Base-by-base conservation (phyloP, 2,113 vertebrate species). In the Sapayoa aenigma region DNA sequence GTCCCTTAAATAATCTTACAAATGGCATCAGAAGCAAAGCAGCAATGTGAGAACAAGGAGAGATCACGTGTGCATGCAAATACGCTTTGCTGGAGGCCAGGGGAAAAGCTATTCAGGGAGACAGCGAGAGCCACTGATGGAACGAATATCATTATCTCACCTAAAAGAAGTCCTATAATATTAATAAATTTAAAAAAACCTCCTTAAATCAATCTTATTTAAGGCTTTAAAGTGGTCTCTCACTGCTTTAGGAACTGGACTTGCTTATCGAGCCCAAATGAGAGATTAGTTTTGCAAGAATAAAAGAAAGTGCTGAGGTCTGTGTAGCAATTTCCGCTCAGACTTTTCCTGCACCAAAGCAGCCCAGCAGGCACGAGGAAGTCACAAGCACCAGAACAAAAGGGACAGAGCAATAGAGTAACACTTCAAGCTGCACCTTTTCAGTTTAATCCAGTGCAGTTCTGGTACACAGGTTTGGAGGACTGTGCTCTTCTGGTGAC, bases 141-240 rank as follows among this genome's bases (percentile, higher is more conserved):
- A 79, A 75, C 20, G 56, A 75, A 71, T 80, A 92, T 77, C 73
- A 72, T 94, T 82, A 90, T 58, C 82, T 82, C 53, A 88, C 84
- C 50, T 94, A 87, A 96, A 88, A 96, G 2, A 50, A 89, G 85
- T n/a, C 44, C 41, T 92, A 39, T 74, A 49, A 67, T 17, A 49
- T 41, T 55, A 39, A 77, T 56, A 9, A 71, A 42, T 49, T 76
- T 9, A 31, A 55, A 25, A 21, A 42, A 11, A 42, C 41, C 1
- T 23, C 16, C 13, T 53, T 37, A 89, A 96, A 96, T 96, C 87
- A 76, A 94, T 96, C 81, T 96, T 95, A 94, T 84, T 97, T 96
- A 97, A 95, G 67, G 42, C 30, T 91, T 58, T 84, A 84, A 88
- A 94, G 53, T 63, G 41, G 50, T 84, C 93, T 92, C 60, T 94